Conservation (phyloP, 2,113 vertebrate species). For the Myiopsitta monachus region DNA sequence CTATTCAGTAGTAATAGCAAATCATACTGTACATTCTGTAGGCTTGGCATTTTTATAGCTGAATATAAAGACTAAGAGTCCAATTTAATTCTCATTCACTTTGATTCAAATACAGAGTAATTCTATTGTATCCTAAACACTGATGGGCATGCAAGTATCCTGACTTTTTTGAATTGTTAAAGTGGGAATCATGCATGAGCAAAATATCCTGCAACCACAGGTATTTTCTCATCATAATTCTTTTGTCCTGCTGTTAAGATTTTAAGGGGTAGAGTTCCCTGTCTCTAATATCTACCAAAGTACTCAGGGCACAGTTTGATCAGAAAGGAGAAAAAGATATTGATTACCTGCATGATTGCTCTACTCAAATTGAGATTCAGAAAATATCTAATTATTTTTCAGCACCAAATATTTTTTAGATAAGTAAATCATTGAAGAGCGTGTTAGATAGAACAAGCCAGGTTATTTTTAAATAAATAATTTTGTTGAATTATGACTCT, state of each 20-base stretch:
- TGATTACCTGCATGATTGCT: background rate
- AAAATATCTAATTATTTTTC: background rate
- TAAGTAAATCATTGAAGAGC: background rate
- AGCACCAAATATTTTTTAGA: background rate
- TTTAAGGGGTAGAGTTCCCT: background rate
- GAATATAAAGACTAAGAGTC: background rate
- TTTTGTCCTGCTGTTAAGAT: background rate
- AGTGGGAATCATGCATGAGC: background rate
- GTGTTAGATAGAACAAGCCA: background rate
- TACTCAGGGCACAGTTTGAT: background rate
- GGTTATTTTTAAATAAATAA: background rate
- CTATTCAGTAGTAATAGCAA: background rate
- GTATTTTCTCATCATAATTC: background rate
- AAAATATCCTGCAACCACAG: background rate
- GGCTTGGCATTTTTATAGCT: background rate
- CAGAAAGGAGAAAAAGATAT: background rate
- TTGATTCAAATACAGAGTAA: background rate
- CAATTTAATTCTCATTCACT: background rate
- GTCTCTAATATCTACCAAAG: background rate
- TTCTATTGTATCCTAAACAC: background rate
- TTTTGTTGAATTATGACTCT: background rate
- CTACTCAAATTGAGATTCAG: background rate
- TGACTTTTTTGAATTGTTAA: background rate
- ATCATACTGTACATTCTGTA: background rate
- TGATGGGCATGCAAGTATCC: background rate